phyloP scores from a whole-genome alignment of 2,113 vertebrate genomes.

The Oreochromis niloticus region DNA sequence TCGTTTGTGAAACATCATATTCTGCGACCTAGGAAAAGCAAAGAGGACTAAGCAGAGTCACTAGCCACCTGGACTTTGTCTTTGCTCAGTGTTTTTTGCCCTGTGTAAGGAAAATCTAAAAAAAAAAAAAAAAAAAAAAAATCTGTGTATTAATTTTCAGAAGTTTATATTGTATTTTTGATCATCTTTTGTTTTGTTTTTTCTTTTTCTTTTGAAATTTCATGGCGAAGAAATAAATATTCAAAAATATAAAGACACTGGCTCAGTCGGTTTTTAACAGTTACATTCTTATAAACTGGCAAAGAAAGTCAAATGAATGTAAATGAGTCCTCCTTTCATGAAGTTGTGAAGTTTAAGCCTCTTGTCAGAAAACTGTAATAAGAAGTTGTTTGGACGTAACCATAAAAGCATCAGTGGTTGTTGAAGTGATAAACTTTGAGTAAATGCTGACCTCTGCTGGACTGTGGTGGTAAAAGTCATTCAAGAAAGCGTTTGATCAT shows the following conservation, averaged over 20 bases:
- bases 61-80: slow-evolving; percentile 32
- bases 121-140: background rate
- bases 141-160: slow-evolving; percentile 69
- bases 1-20: slow-evolving; percentile 49
- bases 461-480: background rate
- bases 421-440: background rate
- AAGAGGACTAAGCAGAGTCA: slow-evolving; percentile 49
- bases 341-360: background rate
- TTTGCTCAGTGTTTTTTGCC: slow-evolving; percentile 65
- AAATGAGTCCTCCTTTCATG: background rate
- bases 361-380: background rate
- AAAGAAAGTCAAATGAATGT: background rate
- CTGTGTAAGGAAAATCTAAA: slow-evolving; percentile 40
- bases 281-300: background rate
- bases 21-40: slow-evolving; percentile 39
- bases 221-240: slow-evolving; percentile 65
- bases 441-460: slow-evolving; percentile 1
- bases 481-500: background rate
- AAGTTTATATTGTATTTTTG: slow-evolving; percentile 77
- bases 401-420: background rate
- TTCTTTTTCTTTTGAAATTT: slow-evolving; percentile 56
- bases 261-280: slow-evolving; percentile 14
- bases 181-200: slow-evolving; percentile 55
- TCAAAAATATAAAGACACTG: slow-evolving; percentile 31
- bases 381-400: background rate